phyloP scores from a whole-genome alignment of 2,888 invertebrate species.

The Formica aserva region DNA sequence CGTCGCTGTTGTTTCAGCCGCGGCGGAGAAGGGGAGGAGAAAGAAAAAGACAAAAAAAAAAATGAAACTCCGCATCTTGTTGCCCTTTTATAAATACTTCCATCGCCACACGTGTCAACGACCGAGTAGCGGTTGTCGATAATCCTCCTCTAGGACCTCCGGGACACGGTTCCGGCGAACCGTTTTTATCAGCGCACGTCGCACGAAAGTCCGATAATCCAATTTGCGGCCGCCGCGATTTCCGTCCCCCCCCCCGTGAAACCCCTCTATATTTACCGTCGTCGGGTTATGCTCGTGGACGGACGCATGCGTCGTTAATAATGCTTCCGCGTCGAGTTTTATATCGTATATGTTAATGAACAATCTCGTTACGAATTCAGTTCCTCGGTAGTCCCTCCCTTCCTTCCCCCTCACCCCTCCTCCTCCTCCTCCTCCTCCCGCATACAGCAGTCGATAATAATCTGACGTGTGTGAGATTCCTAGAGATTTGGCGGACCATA shows the following conservation, averaged over 20 bases:
- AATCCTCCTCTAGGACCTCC: conserved; percentile 57
- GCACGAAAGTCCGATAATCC: conserved; percentile 48
- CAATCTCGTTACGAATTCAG: conserved; percentile 45
- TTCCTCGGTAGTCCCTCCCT: neutral
- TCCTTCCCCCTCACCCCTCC: neutral
- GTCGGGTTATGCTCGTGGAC: conserved; percentile 25
- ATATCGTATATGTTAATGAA: conserved; percentile 46
- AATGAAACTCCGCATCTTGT: neutral
- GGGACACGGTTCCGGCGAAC: conserved; percentile 21
- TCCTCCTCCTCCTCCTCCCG: neutral
- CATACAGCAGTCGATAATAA: neutral
- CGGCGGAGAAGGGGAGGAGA: neutral
- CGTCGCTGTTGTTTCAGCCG: conserved; percentile 39
- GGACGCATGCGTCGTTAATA: conserved; percentile 28
- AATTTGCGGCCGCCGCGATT: conserved; percentile 50
- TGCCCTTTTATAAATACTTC: conserved; percentile 53
- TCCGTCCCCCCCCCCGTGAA: conserved; percentile 27
- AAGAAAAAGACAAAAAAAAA: neutral
- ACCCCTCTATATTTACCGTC: neutral
- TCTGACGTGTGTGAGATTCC: conserved; percentile 2
- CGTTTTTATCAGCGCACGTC: conserved; percentile 45
- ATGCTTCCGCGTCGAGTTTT: conserved; percentile 36
- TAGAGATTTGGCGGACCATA: neutral
- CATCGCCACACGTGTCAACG: conserved; percentile 60
- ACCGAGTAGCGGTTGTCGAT: conserved; percentile 59